Base-by-base conservation (phyloP, 2,797 vertebrate genomes). In the Xenops minutus region DNA sequence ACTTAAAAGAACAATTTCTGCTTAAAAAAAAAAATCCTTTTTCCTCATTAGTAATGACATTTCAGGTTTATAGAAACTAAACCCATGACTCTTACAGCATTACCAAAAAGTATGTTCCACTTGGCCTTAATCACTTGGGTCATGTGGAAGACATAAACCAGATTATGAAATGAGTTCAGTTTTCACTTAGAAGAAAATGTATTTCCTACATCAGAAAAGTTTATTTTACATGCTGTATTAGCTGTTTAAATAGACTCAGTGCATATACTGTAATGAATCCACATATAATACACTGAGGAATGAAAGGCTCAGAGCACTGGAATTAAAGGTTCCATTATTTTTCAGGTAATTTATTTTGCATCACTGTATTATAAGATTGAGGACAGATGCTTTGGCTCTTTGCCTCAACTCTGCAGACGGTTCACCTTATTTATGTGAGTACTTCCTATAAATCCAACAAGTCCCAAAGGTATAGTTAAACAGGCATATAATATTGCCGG, bases 241-340 rank as follows among this genome's bases (percentile, higher is more conserved):
- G 91, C 92, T 92, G 78, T 89, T 92, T 95, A 97, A 97, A 94
- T 97, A 93, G 95, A 89, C 80, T 97, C 83, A 71, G 59, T 96
- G 86, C 92, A 96, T 89, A 96, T 91, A 94, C 79, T 85, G 69
- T 96, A 96, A 98, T 97, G 96, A 97, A 96, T 96, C 95, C 95
- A 90, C 72, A 88, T 87, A 92, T 93, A 96, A 94, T 97, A 91
- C 94, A 91, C 93, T 59, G 48, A 95, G 96, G 93, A 94, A 94
- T 96, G 95, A 96, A 96, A 97, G 95, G 94, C 94, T 93, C 85
- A 96, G 89, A 97, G 95, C 85, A 74, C 56, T 81, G 66, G 91
- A 95, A 96, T 97, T 96, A 96, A 92, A 96, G 71, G 67, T 96
- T 95, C 95, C 88, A 88, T 96, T 94, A 95, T 94, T 96, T 96